Base-by-base conservation (phyloP, 2,888 invertebrate species). In the Timema podura region DNA sequence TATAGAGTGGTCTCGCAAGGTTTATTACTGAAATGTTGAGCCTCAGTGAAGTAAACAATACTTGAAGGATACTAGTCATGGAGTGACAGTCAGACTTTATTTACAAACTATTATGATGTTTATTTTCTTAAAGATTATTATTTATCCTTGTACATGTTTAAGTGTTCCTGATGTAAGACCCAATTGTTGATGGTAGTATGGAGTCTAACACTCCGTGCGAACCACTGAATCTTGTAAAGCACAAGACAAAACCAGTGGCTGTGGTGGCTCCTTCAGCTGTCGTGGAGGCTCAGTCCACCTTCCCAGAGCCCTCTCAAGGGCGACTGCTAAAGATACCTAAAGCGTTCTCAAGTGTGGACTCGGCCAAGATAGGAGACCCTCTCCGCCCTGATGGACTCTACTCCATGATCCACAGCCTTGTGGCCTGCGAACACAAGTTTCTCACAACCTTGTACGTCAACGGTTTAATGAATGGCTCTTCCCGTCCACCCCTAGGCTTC, bases 201-300 rank as follows among this genome's bases (percentile, higher is more conserved):
- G 71, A 73, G 51, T 66, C 68, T n/a, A 71, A 73, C 44, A 16
- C 68, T 6, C 68, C 71, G 66, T 70, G 57, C 71, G 75, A 75
- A 67, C 83, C 86, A 81, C 81, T 87, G 81, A 86, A 86, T 82
- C 80, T 84, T 77, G 82, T 83, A 76, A 83, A 83, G 73, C 82
- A 82, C 74, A 84, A 83, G 77, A 81, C 82, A 78, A 79, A 79
- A 73, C 85, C 85, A 66, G 83, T 85, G 69, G 85, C 85, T 65
- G 83, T 85, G 70, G 85, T 85, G 57, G 83, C 84, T 16, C 85
- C 85, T 49, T 84, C 82, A 13, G 79, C 82, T 67, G 77, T 77
- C 46, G 72, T 77, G 5, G 73, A 73, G 48, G 11, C 51, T n/a
- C 30, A 1, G 30, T 3, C 51, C 11, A 51, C 51, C 51, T 11